Base-by-base conservation (phyloP, 1,140 invertebrate species). In the Cyclina sinensis region DNA sequence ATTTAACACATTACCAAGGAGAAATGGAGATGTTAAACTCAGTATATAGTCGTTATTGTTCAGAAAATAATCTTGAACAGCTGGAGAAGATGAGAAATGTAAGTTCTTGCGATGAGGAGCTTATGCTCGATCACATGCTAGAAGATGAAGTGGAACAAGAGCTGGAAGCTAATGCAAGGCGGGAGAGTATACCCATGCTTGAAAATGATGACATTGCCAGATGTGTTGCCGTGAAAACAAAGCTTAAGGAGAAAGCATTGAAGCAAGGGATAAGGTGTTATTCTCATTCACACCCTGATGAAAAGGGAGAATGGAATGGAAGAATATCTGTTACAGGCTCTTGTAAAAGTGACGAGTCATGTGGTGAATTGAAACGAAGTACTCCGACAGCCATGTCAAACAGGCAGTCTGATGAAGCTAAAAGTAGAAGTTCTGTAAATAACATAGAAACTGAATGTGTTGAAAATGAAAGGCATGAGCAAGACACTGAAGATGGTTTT, bases 21-120 rank as follows among this genome's bases (percentile, higher is more conserved):
- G 83, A 76, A 11, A 39, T 27, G 9, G 54, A 39, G 1, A 30
- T 35, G 24, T 35, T 57, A 30, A 57, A 81, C 24, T n/a, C 54
- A 18, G 21, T 21, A 21, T 0, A n/a, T 35, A 14, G 18, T 39
- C 16, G 74, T n/a, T 12, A 78, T 79, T 39, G 30, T 51, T 86
- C 85, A 30, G 73, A 86, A 21, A 86, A 79, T 48, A 68, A 78
- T 46, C 18, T 86, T 18, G 70, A 86, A n/a, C 73, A 35, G 5
- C 68, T 78, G 18, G 73, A 86, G 37, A 62, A 79, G 35, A n/a
- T 21, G 30, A 30, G 85, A 21, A 30, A 86, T 35, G 5, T 54
- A 14, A 62, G 46, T 78, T n/a, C 43, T n/a, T 32, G 73, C 48
- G 70, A 65, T 27, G 46, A 37, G 14, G 74, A 76, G 3, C 1